phyloP scores from a whole-genome alignment of 2,113 vertebrate genomes.

The Larimichthys polyactis region DNA sequence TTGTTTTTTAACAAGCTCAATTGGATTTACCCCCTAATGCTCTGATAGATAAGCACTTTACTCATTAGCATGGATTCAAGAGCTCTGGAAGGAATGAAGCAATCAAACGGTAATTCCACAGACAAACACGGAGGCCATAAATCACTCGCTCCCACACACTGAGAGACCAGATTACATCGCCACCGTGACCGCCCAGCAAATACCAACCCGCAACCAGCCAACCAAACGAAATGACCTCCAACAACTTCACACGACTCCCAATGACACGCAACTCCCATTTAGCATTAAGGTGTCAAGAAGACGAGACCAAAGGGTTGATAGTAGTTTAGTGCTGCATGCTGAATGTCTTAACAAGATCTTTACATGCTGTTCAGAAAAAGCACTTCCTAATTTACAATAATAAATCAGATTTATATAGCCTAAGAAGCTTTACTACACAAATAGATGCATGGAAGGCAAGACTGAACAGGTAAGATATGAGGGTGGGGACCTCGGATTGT shows the following conservation, averaged over 20 bases:
- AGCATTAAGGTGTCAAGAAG: neutral
- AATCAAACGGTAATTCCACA: constrained; percentile 77
- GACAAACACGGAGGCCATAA: constrained; percentile 72
- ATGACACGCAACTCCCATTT: constrained; percentile 47
- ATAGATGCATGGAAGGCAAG: neutral
- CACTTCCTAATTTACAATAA: neutral
- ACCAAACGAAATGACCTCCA: constrained; percentile 54
- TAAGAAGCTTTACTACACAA: neutral
- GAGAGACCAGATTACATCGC: constrained; percentile 66
- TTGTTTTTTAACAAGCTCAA: constrained; percentile 55
- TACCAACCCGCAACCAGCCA: constrained; percentile 40
- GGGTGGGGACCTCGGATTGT: neutral
- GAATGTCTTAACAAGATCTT: neutral
- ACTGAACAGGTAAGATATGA: neutral
- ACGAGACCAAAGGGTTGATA: neutral
- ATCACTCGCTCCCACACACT: constrained; percentile 63
- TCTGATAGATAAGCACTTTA: constrained; percentile 76
- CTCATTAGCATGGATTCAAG: constrained; percentile 77
- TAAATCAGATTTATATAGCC: neutral
- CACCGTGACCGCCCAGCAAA: constrained; percentile 60
- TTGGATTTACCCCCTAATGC: constrained; percentile 69
- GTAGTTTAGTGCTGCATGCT: neutral
- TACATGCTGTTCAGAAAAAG: neutral
- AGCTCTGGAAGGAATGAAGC: constrained; percentile 73
- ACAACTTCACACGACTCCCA: constrained; percentile 58